Evolutionary conservation across 2,113 vertebrate species (phyloP).

Genomic region (Zosterops japonicus): DNA sequence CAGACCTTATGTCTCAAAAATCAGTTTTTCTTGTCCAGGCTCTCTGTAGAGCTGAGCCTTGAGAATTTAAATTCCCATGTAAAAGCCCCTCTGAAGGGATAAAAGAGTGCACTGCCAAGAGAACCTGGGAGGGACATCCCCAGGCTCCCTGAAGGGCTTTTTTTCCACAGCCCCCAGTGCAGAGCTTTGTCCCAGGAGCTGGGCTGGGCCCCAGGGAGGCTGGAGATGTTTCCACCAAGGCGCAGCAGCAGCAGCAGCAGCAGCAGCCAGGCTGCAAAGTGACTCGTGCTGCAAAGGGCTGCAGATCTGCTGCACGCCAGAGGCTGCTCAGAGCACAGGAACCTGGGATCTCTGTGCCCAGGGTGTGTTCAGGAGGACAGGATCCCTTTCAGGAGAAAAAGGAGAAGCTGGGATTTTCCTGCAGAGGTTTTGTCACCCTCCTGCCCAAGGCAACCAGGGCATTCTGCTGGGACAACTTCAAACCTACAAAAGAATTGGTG

Average conservation of each 20-base stretch:
- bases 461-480: slow-evolving; percentile 49
- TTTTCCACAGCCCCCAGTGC: background rate
- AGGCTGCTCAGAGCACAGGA: background rate
- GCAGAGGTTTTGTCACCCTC: background rate
- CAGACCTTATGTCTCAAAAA: background rate
- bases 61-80: background rate
- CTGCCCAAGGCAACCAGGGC: background rate
- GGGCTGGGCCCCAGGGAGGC: background rate
- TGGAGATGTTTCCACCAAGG: background rate
- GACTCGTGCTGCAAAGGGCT: background rate
- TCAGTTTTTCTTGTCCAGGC: background rate
- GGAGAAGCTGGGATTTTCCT: background rate
- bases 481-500: slow-evolving; percentile 35
- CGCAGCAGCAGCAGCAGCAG: background rate
- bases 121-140: background rate
- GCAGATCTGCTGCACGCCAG: background rate
- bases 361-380: background rate
- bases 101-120: background rate
- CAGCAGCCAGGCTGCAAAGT: background rate
- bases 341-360: background rate
- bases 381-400: background rate
- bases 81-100: background rate
- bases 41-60: background rate
- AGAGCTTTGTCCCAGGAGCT: background rate
- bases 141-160: background rate